These are phyloP conservation scores for Latheticus oryzae DNA, from an alignment of 2,888 invertebrate species.

Conservation along the genomic window DNA sequence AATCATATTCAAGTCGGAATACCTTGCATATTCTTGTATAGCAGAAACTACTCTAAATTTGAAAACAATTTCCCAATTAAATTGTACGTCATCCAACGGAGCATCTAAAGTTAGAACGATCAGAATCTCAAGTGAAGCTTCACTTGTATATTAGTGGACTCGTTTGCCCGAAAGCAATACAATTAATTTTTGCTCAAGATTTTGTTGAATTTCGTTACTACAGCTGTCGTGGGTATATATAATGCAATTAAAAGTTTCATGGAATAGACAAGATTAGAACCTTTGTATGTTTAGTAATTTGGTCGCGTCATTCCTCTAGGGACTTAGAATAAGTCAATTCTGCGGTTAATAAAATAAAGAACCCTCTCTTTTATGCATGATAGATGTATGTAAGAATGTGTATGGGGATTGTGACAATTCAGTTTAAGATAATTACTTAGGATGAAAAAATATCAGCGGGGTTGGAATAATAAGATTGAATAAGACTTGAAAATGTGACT, in stretches of 20 bases:
- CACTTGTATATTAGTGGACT: not conserved
- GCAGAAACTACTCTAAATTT: conserved; percentile 21
- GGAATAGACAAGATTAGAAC: conserved; percentile 37
- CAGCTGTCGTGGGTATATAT: conserved; percentile 23
- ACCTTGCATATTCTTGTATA: conserved; percentile 15
- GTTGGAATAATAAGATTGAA: no score
- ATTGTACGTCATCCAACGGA: conserved; percentile 8
- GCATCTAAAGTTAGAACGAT: conserved; percentile 8
- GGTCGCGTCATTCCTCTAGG: conserved; percentile 42
- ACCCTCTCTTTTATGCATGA: conserved; percentile 54
- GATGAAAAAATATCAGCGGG: no score
- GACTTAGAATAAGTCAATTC: conserved; percentile 52
- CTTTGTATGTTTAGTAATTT: conserved; percentile 46
- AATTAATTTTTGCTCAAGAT: no score
- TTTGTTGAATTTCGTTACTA: conserved; percentile 23
- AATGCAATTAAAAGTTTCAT: conserved; percentile 44
- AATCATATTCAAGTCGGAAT: no score
- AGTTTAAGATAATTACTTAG: no score
- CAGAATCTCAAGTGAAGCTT: conserved; percentile 7
- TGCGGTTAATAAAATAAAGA: conserved; percentile 57
- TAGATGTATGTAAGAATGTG: conserved; percentile 49
- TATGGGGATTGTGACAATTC: no score
- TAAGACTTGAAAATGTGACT: no score
- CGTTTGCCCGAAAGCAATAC: no score
- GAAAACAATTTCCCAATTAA: conserved; percentile 32